A percentile compares a stretch with the other conserved stretches of the same genome.
Conservation (phyloP, 2,797 vertebrate genomes). For the Helicolenus hilgendorfi region DNA sequence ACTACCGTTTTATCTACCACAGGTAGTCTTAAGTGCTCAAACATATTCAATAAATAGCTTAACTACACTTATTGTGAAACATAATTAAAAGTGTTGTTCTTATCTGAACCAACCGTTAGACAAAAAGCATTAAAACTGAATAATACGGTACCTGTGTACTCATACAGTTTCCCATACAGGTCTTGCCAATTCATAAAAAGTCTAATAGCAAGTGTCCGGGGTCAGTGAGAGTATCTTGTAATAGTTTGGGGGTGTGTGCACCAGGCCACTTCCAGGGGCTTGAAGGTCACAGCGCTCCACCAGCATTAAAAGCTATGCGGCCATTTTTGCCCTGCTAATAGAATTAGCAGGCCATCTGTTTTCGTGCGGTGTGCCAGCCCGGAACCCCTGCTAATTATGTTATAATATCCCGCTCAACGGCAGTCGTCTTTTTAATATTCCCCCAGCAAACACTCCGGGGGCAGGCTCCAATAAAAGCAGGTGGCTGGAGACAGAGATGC, state of each 20-base stretch:
- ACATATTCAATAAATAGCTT: background rate
- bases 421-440: slow-evolving; percentile 90
- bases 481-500: slow-evolving; percentile 84
- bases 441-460: slow-evolving; percentile 87
- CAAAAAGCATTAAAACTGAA: background rate
- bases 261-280: slow-evolving; percentile 72
- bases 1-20: background rate
- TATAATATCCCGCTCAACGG: slow-evolving; percentile 91
- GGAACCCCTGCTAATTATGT: slow-evolving; percentile 95
- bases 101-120: background rate
- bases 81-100: background rate
- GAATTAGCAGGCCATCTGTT: slow-evolving; percentile 98
- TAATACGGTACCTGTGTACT: background rate
- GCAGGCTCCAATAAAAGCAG: slow-evolving; percentile 87
- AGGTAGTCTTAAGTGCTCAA: background rate
- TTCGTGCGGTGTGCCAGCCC: slow-evolving; percentile 89
- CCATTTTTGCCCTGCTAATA: slow-evolving; percentile 93
- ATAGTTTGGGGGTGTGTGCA: slow-evolving; percentile 59
- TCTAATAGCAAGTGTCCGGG: slow-evolving; percentile 36
- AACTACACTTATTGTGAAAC: background rate
- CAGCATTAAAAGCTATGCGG: slow-evolving; percentile 89
- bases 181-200: background rate
- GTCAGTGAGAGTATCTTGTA: slow-evolving; percentile 67
- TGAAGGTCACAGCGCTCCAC: slow-evolving; percentile 88
- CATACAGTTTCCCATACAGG: background rate